Evolutionary conservation across 2,797 vertebrate species (phyloP).

Genomic region (Toxotes lorentzi): DNA sequence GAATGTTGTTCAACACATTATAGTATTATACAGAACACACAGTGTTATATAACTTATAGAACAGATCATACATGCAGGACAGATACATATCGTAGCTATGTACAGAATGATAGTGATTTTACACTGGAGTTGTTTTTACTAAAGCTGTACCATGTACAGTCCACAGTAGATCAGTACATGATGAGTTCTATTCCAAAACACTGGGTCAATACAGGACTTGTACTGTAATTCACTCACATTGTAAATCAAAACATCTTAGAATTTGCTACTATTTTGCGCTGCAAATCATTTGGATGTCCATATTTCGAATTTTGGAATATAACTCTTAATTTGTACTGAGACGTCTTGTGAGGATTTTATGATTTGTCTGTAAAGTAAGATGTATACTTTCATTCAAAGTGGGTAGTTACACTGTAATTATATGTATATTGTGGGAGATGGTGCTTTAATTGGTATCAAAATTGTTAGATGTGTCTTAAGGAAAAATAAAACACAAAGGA

Average conservation of each 20-base stretch:
- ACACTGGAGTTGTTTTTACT: conserved; percentile 61
- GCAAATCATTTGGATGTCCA: not conserved
- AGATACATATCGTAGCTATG: not conserved
- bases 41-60: not conserved
- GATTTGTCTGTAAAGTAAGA: conserved; percentile 18
- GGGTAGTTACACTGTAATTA: conserved; percentile 24
- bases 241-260: not conserved
- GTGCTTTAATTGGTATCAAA: too few relatives aligned
- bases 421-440: conserved; percentile 22
- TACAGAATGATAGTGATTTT: conserved; percentile 45
- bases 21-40: not conserved
- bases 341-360: conserved; percentile 9
- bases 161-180: conserved; percentile 3
- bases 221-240: not conserved
- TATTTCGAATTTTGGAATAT: conserved; percentile 20
- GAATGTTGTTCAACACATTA: not conserved
- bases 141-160: conserved; percentile 48
- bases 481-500: conserved; percentile 31
- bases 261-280: not conserved
- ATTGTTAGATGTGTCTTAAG: conserved; percentile 38
- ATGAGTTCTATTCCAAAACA: conserved; percentile 25
- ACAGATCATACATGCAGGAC: conserved; percentile 5
- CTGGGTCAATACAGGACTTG: not conserved
- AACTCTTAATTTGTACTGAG: conserved; percentile 12
- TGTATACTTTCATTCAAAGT: conserved; percentile 22